Conservation (phyloP, 2,888 invertebrate genomes). For the Zelleria hepariella region DNA sequence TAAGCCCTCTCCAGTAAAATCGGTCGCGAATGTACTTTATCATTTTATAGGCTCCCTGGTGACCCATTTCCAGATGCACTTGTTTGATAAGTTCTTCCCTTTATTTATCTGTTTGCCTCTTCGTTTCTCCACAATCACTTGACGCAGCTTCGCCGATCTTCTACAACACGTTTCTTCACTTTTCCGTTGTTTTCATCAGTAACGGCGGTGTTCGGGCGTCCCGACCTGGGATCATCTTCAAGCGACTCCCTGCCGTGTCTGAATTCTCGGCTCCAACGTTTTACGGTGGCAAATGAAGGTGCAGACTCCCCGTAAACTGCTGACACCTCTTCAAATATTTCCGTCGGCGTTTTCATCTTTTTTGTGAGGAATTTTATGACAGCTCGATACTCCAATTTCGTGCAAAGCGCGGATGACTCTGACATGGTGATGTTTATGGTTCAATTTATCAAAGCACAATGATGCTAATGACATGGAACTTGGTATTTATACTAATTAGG, state of each 20-base stretch:
- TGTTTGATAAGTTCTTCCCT: too few species aligned
- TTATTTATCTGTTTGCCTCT: too few species aligned
- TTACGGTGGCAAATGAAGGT: slow-evolving; percentile 7
- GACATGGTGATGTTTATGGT: slow-evolving; percentile 9
- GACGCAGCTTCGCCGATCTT: too few species aligned
- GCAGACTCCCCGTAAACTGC: slow-evolving; percentile 8
- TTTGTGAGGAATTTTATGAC: slow-evolving; percentile 10
- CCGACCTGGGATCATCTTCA: slow-evolving; percentile 10
- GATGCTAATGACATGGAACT: slow-evolving; percentile 10
- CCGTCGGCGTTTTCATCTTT: slow-evolving; percentile 9
- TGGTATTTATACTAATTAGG: slow-evolving; percentile 6
- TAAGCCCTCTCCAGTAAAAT: too few species aligned
- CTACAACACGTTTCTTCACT: too few species aligned
- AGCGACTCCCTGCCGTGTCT: slow-evolving; percentile 7
- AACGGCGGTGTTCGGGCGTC: slow-evolving; percentile 10
- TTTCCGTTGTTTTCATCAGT: slow-evolving; percentile 3
- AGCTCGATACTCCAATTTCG: slow-evolving; percentile 6
- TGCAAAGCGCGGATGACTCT: background rate
- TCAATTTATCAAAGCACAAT: slow-evolving; percentile 7
- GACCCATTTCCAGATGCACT: too few species aligned
- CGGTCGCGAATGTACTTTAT: too few species aligned
- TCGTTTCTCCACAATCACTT: too few species aligned
- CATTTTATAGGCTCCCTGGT: too few species aligned
- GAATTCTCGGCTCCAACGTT: background rate
- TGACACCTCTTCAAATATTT: slow-evolving; percentile 10